phyloP scores from a whole-genome alignment of 2,888 invertebrate genomes.

The Alsophila aescularia region DNA sequence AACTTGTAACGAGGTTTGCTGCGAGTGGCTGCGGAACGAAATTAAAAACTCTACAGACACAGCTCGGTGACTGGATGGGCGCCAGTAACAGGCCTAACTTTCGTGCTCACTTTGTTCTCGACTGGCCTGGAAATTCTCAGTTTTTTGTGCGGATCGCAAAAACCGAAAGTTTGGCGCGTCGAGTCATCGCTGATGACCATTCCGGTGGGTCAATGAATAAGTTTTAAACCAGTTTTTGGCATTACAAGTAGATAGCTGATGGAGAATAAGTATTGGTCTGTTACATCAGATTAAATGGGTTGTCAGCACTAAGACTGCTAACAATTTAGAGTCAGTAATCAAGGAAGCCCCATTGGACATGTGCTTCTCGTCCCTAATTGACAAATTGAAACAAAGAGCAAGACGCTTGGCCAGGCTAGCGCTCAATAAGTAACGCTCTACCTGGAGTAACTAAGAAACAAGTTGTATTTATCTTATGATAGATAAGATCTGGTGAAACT shows the following conservation, averaged over 20 bases:
- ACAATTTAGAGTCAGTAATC: too few relatives aligned
- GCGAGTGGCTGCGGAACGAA: conserved; percentile 79
- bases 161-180: conserved; percentile 24
- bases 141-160: conserved; percentile 23
- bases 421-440: too few relatives aligned
- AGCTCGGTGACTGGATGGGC: conserved; percentile 63
- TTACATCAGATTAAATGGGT: background rate
- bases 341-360: too few relatives aligned
- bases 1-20: conserved; percentile 83
- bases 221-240: conserved; percentile 18
- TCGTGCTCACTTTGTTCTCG: conserved; percentile 73
- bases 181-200: conserved; percentile 25
- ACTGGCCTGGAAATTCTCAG: conserved; percentile 45
- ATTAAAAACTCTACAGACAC: conserved; percentile 75
- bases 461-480: too few relatives aligned
- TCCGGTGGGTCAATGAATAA: conserved; percentile 17
- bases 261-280: background rate
- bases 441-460: too few relatives aligned
- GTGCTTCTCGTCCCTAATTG: too few relatives aligned
- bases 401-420: too few relatives aligned
- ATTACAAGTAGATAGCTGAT: background rate
- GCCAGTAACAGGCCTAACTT: conserved; percentile 77
- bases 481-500: too few relatives aligned
- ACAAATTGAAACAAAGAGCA: too few relatives aligned
- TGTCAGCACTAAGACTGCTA: too few relatives aligned